Conservation (phyloP, 92 coral and sea anemone species). For the Umimayanthus chanpuru region DNA sequence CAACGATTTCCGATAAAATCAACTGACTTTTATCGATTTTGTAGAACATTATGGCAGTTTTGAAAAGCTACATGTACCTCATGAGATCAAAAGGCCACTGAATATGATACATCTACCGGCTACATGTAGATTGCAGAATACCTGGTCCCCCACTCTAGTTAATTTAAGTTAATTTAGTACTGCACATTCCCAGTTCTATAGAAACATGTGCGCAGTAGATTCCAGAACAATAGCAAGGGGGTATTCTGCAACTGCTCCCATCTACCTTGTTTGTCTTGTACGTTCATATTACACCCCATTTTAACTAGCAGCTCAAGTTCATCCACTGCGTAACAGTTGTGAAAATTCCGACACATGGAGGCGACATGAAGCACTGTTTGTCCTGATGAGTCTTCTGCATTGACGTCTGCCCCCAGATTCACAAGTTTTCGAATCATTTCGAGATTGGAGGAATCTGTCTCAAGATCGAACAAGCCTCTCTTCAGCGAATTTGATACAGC, state of each 20-base stretch:
- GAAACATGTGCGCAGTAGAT: no score
- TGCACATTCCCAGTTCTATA: no score
- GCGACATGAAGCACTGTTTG: slow-evolving; percentile 39
- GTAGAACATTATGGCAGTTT: no score
- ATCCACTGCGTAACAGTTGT: slow-evolving; percentile 1
- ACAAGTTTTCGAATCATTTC: slow-evolving; percentile 4
- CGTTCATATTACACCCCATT: slow-evolving; percentile 20
- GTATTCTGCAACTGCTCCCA: no score
- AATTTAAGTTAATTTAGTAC: no score
- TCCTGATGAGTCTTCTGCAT: slow-evolving; percentile 14
- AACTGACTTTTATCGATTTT: no score
- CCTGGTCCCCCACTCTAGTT: no score
- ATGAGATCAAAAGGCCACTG: background rate
- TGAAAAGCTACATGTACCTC: background rate
- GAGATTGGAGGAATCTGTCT: slow-evolving; percentile 12
- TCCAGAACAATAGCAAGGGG: no score
- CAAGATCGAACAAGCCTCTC: slow-evolving; percentile 23
- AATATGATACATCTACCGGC: background rate
- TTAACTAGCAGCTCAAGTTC: slow-evolving; percentile 2
- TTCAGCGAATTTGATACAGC: slow-evolving; percentile 24
- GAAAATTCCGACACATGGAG: slow-evolving; percentile 29
- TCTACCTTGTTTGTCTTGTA: slow-evolving; percentile 19
- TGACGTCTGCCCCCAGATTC: slow-evolving; percentile 21
- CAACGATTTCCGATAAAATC: no score
- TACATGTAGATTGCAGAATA: no score